Evolutionary conservation across 2,888 invertebrate species (phyloP).

Genomic region (Andrena marginata): DNA sequence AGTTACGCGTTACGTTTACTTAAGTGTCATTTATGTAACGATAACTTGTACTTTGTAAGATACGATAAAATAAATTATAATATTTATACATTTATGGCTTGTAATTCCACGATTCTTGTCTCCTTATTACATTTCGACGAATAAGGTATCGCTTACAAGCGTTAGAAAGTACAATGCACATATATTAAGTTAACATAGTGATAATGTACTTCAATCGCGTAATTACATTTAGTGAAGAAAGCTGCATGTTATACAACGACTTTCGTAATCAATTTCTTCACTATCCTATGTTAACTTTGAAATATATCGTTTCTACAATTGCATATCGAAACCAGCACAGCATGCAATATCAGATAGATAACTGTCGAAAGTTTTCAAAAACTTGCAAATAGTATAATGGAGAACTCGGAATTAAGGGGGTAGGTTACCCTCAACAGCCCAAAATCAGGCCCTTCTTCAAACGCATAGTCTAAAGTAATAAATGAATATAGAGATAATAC

Average conservation of each 20-base stretch:
- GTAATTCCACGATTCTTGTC: not conserved
- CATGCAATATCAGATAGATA: no score
- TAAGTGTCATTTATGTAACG: not conserved
- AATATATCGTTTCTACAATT: not conserved
- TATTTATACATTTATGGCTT: conserved; percentile 14
- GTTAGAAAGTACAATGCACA: not conserved
- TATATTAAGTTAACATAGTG: not conserved
- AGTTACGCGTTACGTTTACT: not conserved
- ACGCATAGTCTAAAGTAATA: no score
- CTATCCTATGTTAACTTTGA: not conserved
- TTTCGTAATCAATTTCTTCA: not conserved
- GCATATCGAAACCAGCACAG: no score
- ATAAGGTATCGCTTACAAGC: not conserved
- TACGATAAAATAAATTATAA: conserved; percentile 4
- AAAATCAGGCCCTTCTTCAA: no score
- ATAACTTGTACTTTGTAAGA: not conserved
- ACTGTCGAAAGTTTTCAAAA: no score
- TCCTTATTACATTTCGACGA: not conserved
- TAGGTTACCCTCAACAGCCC: no score
- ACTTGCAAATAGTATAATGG: no score
- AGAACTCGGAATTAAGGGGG: no score
- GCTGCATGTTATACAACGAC: not conserved
- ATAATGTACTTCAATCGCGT: not conserved
- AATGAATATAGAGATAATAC: no score
- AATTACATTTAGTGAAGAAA: not conserved